Conservation (phyloP, 2,888 invertebrate species). For the Acrobasis consociella region DNA sequence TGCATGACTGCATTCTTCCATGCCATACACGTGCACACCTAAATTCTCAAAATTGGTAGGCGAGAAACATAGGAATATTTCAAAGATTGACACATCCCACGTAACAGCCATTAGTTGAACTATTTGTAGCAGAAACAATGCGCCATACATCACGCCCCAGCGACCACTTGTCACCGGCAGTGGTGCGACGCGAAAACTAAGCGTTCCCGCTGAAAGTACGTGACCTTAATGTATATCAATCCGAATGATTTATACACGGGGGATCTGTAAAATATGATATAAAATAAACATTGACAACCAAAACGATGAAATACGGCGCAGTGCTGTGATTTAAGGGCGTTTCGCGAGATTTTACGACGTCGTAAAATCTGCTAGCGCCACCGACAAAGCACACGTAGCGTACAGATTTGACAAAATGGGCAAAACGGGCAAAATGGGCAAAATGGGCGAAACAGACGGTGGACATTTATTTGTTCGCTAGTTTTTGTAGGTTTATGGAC, state of each 20-base stretch:
- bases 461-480: slow-evolving; percentile 78
- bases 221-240: slow-evolving; percentile 82
- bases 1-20: background rate
- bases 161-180: slow-evolving; percentile 61
- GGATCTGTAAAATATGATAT: slow-evolving; percentile 82
- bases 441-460: slow-evolving; percentile 62
- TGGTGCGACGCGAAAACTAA: slow-evolving; percentile 60
- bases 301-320: slow-evolving; percentile 81
- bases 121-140: slow-evolving; percentile 40
- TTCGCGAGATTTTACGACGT: slow-evolving; percentile 81
- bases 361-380: slow-evolving; percentile 78
- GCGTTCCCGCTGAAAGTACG: slow-evolving; percentile 76
- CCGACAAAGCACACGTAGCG: slow-evolving; percentile 62
- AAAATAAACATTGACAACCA: slow-evolving; percentile 83
- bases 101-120: slow-evolving; percentile 5
- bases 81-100: background rate
- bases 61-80: background rate
- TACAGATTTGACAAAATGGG: slow-evolving; percentile 72
- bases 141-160: slow-evolving; percentile 38
- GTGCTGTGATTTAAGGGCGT: slow-evolving; percentile 80
- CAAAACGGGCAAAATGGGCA: no score
- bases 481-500: slow-evolving; percentile 79
- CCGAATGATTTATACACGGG: slow-evolving; percentile 76
- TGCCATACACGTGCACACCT: background rate
- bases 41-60: background rate